Conservation (phyloP, 2,797 vertebrate species). For the Bucorvus abyssinicus region DNA sequence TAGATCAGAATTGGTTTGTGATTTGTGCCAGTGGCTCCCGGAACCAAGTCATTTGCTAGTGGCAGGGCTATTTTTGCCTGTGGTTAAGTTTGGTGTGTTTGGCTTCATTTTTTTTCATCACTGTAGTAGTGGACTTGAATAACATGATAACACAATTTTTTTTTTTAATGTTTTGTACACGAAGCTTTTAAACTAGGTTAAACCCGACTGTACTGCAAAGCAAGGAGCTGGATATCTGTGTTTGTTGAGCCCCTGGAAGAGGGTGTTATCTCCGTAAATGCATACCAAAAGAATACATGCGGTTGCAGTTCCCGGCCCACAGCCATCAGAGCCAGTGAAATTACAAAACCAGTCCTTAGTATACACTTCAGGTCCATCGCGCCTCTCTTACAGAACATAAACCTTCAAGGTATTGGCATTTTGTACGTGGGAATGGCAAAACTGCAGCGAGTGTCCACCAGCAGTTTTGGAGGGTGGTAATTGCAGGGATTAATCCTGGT, state of each 20-base stretch:
- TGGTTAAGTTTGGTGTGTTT: not conserved
- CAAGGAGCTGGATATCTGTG: not conserved
- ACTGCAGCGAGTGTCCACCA: not conserved
- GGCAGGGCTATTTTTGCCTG: not conserved
- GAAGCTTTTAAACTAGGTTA: not conserved
- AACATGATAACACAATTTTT: not conserved
- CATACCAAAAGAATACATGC: not conserved
- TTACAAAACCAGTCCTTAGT: not conserved
- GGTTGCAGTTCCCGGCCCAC: not conserved
- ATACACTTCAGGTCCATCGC: not conserved
- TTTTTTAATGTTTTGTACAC: not conserved
- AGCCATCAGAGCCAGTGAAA: not conserved
- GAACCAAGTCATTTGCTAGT: not conserved
- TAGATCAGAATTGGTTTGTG: conserved; percentile 12
- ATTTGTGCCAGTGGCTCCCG: not conserved
- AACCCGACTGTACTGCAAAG: not conserved
- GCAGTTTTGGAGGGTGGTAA: not conserved
- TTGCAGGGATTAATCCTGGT: conserved; percentile 29
- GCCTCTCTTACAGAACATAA: not conserved
- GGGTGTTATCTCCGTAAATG: not conserved
- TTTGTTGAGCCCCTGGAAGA: not conserved
- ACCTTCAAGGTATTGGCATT: not conserved
- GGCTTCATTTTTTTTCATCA: not conserved
- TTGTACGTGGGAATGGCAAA: not conserved
- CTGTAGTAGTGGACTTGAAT: not conserved